Conservation (phyloP, 2,797 vertebrate genomes). For the Mus minutoides region DNA sequence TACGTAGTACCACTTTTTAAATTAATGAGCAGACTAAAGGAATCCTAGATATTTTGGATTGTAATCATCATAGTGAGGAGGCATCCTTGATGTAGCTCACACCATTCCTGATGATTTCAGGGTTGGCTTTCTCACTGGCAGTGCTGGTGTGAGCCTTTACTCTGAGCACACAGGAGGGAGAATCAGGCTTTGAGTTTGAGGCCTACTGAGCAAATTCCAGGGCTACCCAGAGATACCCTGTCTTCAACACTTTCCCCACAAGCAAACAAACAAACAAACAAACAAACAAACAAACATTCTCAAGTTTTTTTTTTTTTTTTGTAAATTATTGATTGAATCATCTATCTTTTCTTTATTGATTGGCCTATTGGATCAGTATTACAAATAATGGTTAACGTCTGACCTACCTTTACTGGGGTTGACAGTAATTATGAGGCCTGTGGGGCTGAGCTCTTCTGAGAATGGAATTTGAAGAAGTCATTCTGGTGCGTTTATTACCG, state of each 20-base stretch:
- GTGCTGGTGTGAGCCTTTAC: not conserved
- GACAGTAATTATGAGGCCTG: not conserved
- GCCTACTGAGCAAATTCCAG: not conserved
- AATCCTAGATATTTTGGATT: conserved; percentile 27
- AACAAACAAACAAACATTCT: not conserved
- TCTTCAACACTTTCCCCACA: not conserved
- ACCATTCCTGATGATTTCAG: not conserved
- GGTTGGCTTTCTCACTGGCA: not conserved
- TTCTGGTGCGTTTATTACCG: not conserved
- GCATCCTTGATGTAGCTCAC: not conserved
- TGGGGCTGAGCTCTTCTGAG: not conserved
- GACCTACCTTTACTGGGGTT: not conserved
- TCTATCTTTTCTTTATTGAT: not conserved
- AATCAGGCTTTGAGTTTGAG: not conserved
- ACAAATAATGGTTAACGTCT: conserved; percentile 1
- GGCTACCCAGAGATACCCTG: not conserved
- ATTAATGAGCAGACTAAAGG: not conserved
- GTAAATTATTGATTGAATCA: not conserved
- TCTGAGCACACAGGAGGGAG: not conserved
- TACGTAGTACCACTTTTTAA: not conserved
- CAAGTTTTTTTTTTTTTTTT: not conserved
- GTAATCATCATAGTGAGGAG: not conserved
- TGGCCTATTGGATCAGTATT: not conserved
- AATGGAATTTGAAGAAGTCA: not conserved
- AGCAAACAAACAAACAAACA: not conserved